Conservation (phyloP, 2,888 invertebrate genomes). For the Drosophila siamana region DNA sequence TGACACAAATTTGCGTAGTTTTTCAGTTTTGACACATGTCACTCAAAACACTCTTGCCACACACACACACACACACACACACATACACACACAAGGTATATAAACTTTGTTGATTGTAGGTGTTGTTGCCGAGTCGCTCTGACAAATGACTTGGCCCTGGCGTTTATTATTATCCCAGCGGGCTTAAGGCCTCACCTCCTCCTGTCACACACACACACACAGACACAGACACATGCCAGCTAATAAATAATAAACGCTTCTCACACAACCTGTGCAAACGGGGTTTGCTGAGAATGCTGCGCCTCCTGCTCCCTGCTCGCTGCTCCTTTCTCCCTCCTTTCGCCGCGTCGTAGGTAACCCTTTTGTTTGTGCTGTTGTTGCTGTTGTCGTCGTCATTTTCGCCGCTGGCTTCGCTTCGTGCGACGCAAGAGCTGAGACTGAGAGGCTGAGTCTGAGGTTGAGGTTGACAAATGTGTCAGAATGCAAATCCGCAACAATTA, state of each 20-base stretch:
- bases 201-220: slow-evolving; percentile 43
- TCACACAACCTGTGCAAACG: slow-evolving; percentile 57
- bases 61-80: slow-evolving; percentile 19
- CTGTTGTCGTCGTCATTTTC: slow-evolving; percentile 31
- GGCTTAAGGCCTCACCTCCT: slow-evolving; percentile 63
- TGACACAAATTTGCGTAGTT: slow-evolving; percentile 84
- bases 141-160: slow-evolving; percentile 72
- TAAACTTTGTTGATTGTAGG: slow-evolving; percentile 9
- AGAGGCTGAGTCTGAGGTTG: slow-evolving; percentile 78
- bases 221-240: slow-evolving; percentile 36
- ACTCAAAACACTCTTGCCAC: slow-evolving; percentile 61
- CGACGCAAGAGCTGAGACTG: slow-evolving; percentile 62
- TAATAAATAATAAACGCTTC: slow-evolving; percentile 76
- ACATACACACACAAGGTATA: slow-evolving; percentile 13
- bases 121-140: slow-evolving; percentile 48
- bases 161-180: slow-evolving; percentile 78
- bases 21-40: slow-evolving; percentile 81
- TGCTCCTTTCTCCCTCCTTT: too few species aligned
- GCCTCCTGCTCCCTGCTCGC: not conserved
- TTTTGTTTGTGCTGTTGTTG: slow-evolving; percentile 29
- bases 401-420: slow-evolving; percentile 45
- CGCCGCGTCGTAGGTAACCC: slow-evolving; percentile 50
- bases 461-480: slow-evolving; percentile 85
- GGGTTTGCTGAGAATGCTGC: slow-evolving; percentile 28
- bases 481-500: slow-evolving; percentile 85